These are phyloP conservation scores for Forbesichthys agassizii DNA, from an alignment of 2,113 vertebrate genomes.

Conservation along the genomic window DNA sequence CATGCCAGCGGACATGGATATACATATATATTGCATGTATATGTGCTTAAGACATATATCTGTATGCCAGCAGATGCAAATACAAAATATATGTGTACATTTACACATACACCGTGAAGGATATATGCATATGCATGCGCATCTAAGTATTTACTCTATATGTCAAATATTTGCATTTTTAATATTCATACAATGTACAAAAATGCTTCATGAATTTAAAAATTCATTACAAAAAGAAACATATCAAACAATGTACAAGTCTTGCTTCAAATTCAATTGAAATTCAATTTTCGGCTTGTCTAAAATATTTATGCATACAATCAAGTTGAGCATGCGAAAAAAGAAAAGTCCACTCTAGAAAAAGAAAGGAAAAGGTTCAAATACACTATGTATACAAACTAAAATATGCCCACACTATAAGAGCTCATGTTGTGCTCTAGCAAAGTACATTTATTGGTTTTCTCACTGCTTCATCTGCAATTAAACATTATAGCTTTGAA, in stretches of 20 bases:
- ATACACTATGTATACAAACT: slow-evolving; percentile 99
- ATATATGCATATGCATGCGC: slow-evolving; percentile 82
- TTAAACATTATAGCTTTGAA: slow-evolving; percentile 75
- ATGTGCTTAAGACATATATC: slow-evolving; percentile 79
- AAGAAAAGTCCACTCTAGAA: slow-evolving; percentile 86
- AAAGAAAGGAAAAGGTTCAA: slow-evolving; percentile 93
- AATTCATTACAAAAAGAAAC: slow-evolving; percentile 99
- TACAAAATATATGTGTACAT: slow-evolving; percentile 78
- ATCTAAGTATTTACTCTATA: slow-evolving; percentile 82
- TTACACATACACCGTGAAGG: slow-evolving; percentile 79
- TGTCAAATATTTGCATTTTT: slow-evolving; percentile 85
- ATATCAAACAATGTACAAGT: slow-evolving; percentile 99
- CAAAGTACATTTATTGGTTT: slow-evolving; percentile 82
- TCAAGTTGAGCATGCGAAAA: slow-evolving; percentile 94
- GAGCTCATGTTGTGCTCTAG: slow-evolving; percentile 88
- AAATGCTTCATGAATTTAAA: slow-evolving; percentile 99
- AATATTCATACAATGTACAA: slow-evolving; percentile 98
- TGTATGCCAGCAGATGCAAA: slow-evolving; percentile 76
- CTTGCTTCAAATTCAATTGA: slow-evolving; percentile 96
- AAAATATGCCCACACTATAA: slow-evolving; percentile 93
- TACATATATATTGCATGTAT: slow-evolving; percentile 83
- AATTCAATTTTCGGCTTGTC: slow-evolving; percentile 95
- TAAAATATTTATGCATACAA: slow-evolving; percentile 99
- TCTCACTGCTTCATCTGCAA: slow-evolving; percentile 92
- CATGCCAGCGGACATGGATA: slow-evolving; percentile 90